A percentile compares a stretch with the other conserved stretches of the same genome.
Evolutionary conservation across 2,113 vertebrate species (phyloP).

Genomic region (Petrocephalus zakoni): DNA sequence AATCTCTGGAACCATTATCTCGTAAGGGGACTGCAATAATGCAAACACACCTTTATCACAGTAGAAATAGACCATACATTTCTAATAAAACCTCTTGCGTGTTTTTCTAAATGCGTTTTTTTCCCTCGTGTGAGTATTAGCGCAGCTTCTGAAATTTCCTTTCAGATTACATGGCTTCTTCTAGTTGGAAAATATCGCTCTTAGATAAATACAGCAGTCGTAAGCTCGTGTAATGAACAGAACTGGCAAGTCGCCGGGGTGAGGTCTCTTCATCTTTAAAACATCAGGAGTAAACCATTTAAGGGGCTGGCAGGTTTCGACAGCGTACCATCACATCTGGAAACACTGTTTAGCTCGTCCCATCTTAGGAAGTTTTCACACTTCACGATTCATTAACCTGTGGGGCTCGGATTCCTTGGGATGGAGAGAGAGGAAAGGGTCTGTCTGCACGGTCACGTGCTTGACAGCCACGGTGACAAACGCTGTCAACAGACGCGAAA

Average conservation of each 20-base stretch:
- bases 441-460: conserved; percentile 20
- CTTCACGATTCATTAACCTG: conserved; percentile 87
- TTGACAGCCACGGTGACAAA: conserved; percentile 22
- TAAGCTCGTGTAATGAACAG: conserved; percentile 17
- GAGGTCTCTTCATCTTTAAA: conserved; percentile 22
- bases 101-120: conserved; percentile 10
- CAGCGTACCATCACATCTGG: conserved; percentile 69
- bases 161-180: conserved; percentile 17
- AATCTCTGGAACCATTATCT: neutral
- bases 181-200: conserved; percentile 13
- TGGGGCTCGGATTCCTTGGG: conserved; percentile 62
- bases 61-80: conserved; percentile 13
- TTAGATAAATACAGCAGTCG: conserved; percentile 17
- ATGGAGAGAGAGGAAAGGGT: conserved; percentile 38
- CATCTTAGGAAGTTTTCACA: conserved; percentile 87
- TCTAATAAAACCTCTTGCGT: neutral
- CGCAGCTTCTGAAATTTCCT: conserved; percentile 6
- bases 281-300: conserved; percentile 26
- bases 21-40: neutral
- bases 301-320: conserved; percentile 10
- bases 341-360: conserved; percentile 69
- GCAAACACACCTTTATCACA: neutral
- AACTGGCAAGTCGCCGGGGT: conserved; percentile 10
- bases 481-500: conserved; percentile 4
- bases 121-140: conserved; percentile 5